Evolutionary conservation across 2,888 invertebrate species (phyloP), one percentile per base, ranked within the genome.

Genomic region (Philereme vetulata): DNA sequence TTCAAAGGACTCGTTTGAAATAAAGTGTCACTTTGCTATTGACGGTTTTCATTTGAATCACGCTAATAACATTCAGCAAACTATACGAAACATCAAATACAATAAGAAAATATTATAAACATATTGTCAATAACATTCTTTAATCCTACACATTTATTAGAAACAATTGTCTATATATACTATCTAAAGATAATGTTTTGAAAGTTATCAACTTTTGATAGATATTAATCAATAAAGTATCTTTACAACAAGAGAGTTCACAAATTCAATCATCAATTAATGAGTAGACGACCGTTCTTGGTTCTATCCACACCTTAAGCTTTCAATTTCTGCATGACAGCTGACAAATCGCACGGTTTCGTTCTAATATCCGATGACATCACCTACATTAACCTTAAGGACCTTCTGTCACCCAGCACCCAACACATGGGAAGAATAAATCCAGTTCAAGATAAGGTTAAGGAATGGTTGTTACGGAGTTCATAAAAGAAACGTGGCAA

Each of bases 371-470:
- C 81, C 84, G 84, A 82, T 88, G 88, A 88, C 88, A 87, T 85
- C 82, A 86, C 87, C 86, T 83, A 86, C 84, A 89, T 89, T 88
- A 90, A 87, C 88, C 86, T 83, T 79, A 83, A 90, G 89, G 80
- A 80, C 78, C 79, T 88, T 90, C 85, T 84, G 86, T 88, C 88
- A 86, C 83, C 83, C 82, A 49, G 52, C 43, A 76, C 80, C 81
- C 81, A 82, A 82, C 81, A 80, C 82, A 84, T 72, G 78, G 75
- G 82, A 81, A 82, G 82, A 88, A 88, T 89, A 86, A 88, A 87
- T 86, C 84, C 82, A 79, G 81, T 87, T 87, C 84, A 87, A 86
- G 88, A 90, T 89, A 90, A 89, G 90, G 90, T 90, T 90, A 90
- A 88, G 80, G 79, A 86, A 86, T 84, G 75, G 81, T 77, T 11